Base-by-base conservation (phyloP, 64 coral and sea anemone species). In the Pachyseris speciosa region DNA sequence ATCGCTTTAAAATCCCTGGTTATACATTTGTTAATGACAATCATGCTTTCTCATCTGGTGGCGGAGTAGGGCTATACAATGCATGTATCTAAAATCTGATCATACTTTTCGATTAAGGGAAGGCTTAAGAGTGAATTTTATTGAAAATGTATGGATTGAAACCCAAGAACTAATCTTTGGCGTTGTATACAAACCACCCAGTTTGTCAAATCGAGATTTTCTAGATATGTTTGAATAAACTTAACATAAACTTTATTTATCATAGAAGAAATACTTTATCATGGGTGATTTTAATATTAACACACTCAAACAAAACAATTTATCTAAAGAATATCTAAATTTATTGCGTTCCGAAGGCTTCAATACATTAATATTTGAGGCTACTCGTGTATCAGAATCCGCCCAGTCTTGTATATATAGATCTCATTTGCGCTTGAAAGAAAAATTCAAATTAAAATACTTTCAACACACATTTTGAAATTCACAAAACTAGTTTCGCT, bases 91-190 rank as follows among this genome's bases (percentile, higher is more conserved):
- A 53, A 53, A 53, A 53, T 53, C 15, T 15, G 50, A 53, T 15
- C 50, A 53, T 12, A 53, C 13, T 17, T 53, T 53, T 53, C 9
- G 20, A 12, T 15, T 55, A 55, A 10, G 68, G 60, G 25, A 57
- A 17, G 67, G 71, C 37, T 49, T 73, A 49, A 73, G 52, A 49
- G 30, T 73, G 20, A 44, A 87, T 37, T 20, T 25, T 9, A 73
- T 57, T 4, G 19, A 87, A 34, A 87, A 87, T 15, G 27, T 87
- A 20, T 87, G 85, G 85, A 40, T 87, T 29, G 85, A 87, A 88
- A 88, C 69, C 11, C 17, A 75, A 13, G 32, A 75, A 44, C 30
- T 75, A 59, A 75, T 88, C 64, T n/a, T 77, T 63, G 34, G 86
- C 20, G 48, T 88, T 5, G 64, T 88, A 10, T 88, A 88, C 26